These are phyloP conservation scores for Flexamia atlantica DNA, from an alignment of 2,888 invertebrate species.

Conservation along the genomic window DNA sequence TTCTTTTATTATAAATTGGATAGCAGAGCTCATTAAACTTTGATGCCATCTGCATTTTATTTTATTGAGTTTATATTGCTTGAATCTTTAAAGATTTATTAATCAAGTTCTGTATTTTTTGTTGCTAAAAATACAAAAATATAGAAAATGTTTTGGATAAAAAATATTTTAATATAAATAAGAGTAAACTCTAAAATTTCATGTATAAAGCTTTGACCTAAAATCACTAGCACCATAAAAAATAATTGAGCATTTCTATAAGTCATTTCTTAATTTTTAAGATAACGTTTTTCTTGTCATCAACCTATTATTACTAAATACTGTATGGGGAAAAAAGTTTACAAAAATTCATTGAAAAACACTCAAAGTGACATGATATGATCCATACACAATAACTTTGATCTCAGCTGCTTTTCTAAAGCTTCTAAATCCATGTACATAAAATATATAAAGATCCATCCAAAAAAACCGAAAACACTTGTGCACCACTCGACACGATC, in stretches of 20 bases:
- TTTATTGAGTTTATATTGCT: no score
- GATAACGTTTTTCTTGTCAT: background rate
- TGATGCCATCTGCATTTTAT: no score
- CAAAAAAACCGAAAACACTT: background rate
- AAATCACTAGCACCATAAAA: slow-evolving; percentile 13
- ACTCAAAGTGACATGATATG: background rate
- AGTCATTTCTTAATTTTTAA: background rate
- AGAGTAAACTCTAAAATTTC: background rate
- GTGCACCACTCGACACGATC: slow-evolving; percentile 7
- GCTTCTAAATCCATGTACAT: background rate
- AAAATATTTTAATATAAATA: no score
- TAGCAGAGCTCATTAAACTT: no score
- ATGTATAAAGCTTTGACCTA: background rate
- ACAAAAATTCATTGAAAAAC: background rate
- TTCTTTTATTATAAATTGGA: no score
- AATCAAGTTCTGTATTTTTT: no score
- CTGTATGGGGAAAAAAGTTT: background rate
- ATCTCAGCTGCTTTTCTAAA: slow-evolving; percentile 4
- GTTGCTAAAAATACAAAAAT: no score
- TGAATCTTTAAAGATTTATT: no score
- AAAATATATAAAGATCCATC: slow-evolving; percentile 11
- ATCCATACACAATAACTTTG: background rate
- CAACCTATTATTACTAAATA: background rate
- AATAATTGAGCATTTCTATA: slow-evolving; percentile 24
- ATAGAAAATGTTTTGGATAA: no score